These are phyloP conservation scores for Quadroppia sp. DNA, from an alignment of 2,888 invertebrate species.

Conservation along the genomic window DNA sequence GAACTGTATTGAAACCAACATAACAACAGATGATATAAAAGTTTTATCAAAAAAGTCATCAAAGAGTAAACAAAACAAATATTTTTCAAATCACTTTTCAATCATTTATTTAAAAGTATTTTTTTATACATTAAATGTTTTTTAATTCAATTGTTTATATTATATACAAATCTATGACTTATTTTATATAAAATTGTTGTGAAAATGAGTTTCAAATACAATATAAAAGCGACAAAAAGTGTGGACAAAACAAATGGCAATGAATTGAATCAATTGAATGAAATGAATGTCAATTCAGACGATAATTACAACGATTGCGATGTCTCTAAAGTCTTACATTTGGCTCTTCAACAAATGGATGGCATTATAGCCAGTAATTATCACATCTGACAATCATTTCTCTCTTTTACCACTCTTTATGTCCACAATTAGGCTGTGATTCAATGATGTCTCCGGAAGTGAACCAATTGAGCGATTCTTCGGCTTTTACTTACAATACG, in stretches of 20 bases:
- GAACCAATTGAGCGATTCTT: not conserved
- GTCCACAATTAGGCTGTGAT: constrained; percentile 13
- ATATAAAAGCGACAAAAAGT: not conserved
- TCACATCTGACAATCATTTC: not conserved
- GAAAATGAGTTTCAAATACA: not conserved
- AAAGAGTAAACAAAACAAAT: not conserved
- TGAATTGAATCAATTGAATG: not conserved
- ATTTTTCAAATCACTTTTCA: not conserved
- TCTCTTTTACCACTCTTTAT: not conserved
- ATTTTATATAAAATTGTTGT: not conserved
- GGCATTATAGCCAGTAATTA: constrained; percentile 42
- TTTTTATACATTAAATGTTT: not conserved
- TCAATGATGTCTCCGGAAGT: constrained; percentile 20
- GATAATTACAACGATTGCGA: constrained; percentile 25
- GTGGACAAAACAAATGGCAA: constrained; percentile 20
- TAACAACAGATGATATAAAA: too few species aligned
- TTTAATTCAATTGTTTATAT: too few species aligned
- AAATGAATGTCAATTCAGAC: not conserved
- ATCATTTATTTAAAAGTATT: not conserved
- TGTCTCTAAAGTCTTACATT: constrained; percentile 38
- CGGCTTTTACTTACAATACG: not conserved
- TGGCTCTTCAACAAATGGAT: constrained; percentile 41
- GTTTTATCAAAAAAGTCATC: too few species aligned
- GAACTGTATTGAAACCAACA: not conserved
- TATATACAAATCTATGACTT: not conserved